Evolutionary conservation across 2,888 invertebrate genomes (phyloP).

Genomic region (Lysandra coridon): DNA sequence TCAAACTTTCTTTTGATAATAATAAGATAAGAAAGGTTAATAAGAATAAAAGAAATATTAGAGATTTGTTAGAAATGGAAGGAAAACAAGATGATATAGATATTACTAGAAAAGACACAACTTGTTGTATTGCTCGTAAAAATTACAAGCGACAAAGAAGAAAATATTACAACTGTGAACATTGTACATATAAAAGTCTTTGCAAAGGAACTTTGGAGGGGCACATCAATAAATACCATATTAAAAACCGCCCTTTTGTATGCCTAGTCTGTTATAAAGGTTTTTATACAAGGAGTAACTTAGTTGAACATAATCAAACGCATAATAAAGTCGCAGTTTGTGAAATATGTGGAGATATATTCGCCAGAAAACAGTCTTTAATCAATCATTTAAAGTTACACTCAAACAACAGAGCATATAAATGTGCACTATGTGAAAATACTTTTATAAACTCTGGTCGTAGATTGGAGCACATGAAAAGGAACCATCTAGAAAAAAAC

Average conservation of each 20-base stretch:
- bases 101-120: background rate
- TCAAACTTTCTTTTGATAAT: background rate
- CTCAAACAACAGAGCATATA: conserved; percentile 52
- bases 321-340: conserved; percentile 54
- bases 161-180: conserved; percentile 47
- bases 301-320: conserved; percentile 51
- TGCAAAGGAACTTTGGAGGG: conserved; percentile 55
- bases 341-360: conserved; percentile 57
- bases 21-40: background rate
- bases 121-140: conserved; percentile 31
- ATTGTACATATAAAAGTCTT: conserved; percentile 51
- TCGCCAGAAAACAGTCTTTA: conserved; percentile 55
- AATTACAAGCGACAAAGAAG: conserved; percentile 38
- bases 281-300: conserved; percentile 58
- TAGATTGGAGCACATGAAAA: conserved; percentile 56
- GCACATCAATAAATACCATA: conserved; percentile 58
- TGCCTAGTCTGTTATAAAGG: conserved; percentile 56
- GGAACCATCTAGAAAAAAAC: conserved; percentile 54
- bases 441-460: conserved; percentile 58
- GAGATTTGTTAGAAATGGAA: background rate
- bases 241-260: conserved; percentile 50
- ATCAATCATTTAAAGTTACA: conserved; percentile 58
- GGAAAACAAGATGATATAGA: background rate
- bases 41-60: background rate
- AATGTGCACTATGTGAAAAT: conserved; percentile 54